phyloP scores from a whole-genome alignment of 2,888 invertebrate species.

The Mylabris sibirica region DNA sequence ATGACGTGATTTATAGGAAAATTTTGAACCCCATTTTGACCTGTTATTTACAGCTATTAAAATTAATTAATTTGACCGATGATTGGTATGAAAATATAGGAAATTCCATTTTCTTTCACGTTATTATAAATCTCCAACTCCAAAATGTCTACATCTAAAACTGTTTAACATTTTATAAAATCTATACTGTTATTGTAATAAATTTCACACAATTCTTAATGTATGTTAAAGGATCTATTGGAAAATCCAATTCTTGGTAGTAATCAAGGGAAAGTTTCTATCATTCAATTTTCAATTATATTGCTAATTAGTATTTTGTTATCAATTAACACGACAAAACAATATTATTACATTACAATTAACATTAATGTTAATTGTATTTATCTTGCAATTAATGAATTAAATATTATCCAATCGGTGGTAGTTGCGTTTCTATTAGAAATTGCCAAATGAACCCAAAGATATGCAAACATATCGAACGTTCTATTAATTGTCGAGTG shows the following conservation, averaged over 20 bases:
- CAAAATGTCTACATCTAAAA: not conserved
- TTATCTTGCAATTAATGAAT: not conserved
- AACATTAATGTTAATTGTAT: not conserved
- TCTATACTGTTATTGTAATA: not conserved
- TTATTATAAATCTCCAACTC: too few relatives aligned
- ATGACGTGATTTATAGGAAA: too few relatives aligned
- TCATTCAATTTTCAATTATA: not conserved
- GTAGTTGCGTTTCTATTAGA: not conserved
- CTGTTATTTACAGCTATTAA: too few relatives aligned
- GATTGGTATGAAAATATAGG: too few relatives aligned
- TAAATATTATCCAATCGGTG: not conserved
- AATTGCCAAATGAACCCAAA: not conserved
- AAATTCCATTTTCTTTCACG: too few relatives aligned
- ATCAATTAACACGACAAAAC: conserved; percentile 8
- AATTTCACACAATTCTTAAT: not conserved
- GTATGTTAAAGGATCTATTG: not conserved
- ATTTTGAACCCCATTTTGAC: too few relatives aligned
- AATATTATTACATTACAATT: conserved; percentile 11
- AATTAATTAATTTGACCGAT: too few relatives aligned
- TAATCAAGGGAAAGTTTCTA: not conserved
- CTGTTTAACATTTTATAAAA: not conserved
- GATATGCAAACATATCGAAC: not conserved
- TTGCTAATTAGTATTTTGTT: not conserved
- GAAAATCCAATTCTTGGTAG: not conserved
- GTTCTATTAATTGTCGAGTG: not conserved